Evolutionary conservation across 2,888 invertebrate genomes (phyloP).

Genomic region (Acrobasis suavella): DNA sequence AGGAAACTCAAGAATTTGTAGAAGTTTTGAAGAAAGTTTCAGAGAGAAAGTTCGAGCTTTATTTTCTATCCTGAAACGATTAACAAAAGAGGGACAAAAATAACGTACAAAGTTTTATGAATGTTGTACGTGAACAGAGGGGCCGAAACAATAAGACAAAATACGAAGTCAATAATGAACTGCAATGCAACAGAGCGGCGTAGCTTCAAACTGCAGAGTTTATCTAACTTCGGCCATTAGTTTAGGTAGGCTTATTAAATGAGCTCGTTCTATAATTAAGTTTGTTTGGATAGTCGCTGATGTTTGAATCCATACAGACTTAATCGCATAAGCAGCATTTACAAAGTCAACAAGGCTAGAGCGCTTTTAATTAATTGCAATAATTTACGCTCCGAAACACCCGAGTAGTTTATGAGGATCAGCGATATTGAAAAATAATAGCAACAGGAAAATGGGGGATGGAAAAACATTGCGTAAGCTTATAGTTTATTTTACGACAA

Average conservation of each 20-base stretch:
- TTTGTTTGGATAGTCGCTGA: conserved; percentile 43
- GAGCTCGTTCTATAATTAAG: conserved; percentile 47
- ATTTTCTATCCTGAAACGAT: conserved; percentile 35
- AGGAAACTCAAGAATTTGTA: conserved; percentile 35
- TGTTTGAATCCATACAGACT: conserved; percentile 35
- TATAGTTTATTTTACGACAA: background rate
- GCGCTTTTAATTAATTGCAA: conserved; percentile 26
- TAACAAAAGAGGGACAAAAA: conserved; percentile 29
- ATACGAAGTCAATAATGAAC: conserved; percentile 33
- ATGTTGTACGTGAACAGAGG: background rate
- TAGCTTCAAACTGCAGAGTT: conserved; percentile 40
- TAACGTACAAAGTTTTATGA: conserved; percentile 19
- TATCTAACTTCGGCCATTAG: conserved; percentile 51
- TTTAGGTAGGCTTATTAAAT: conserved; percentile 46
- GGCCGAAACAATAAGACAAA: conserved; percentile 21
- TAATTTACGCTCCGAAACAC: conserved; percentile 24
- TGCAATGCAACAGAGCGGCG: conserved; percentile 29
- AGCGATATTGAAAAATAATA: conserved; percentile 26
- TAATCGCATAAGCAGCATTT: conserved; percentile 29
- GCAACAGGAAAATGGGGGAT: conserved; percentile 9
- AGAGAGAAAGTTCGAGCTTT: conserved; percentile 35
- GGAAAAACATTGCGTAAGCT: background rate
- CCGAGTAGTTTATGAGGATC: conserved; percentile 24
- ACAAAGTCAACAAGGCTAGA: conserved; percentile 24
- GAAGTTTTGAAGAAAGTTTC: conserved; percentile 32